A percentile compares a stretch with the other conserved stretches of the same genome.
Evolutionary conservation across 2,888 invertebrate species (phyloP).

Genomic region (Leistus spinibarbis): DNA sequence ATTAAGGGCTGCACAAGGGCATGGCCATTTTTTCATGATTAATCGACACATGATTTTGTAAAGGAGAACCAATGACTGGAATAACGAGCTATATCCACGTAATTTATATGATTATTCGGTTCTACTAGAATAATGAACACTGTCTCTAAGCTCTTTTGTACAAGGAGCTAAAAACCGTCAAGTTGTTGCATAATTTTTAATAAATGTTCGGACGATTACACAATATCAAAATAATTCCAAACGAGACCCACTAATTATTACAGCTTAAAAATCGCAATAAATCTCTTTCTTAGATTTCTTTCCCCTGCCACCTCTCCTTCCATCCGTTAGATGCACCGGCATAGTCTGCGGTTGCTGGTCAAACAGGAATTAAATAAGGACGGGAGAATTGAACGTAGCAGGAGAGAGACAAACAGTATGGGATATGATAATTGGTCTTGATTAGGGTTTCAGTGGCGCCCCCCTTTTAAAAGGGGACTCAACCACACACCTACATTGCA

Average conservation of each 20-base stretch:
- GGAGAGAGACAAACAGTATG: background rate
- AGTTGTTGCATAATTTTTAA: no score
- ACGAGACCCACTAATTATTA: background rate
- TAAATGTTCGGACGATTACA: no score
- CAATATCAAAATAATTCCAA: no score
- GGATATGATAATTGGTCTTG: slow-evolving; percentile 56
- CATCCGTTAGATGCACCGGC: background rate
- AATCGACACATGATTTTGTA: background rate
- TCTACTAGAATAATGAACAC: no score
- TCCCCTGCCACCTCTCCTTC: background rate
- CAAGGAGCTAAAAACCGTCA: no score
- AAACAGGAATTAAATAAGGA: slow-evolving; percentile 30
- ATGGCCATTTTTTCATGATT: slow-evolving; percentile 46
- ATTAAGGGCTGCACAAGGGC: slow-evolving; percentile 56
- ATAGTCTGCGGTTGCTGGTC: slow-evolving; percentile 21
- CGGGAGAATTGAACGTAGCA: slow-evolving; percentile 8
- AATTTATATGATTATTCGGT: no score
- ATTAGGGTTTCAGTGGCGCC: slow-evolving; percentile 55
- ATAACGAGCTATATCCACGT: background rate
- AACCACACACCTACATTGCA: background rate
- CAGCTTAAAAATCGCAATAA: background rate
- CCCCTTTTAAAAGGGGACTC: background rate
- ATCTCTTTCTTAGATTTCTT: background rate
- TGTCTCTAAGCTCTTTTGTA: no score
- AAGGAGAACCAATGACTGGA: background rate